phyloP scores from a whole-genome alignment of 2,888 invertebrate genomes.

The Operophtera brumata region DNA sequence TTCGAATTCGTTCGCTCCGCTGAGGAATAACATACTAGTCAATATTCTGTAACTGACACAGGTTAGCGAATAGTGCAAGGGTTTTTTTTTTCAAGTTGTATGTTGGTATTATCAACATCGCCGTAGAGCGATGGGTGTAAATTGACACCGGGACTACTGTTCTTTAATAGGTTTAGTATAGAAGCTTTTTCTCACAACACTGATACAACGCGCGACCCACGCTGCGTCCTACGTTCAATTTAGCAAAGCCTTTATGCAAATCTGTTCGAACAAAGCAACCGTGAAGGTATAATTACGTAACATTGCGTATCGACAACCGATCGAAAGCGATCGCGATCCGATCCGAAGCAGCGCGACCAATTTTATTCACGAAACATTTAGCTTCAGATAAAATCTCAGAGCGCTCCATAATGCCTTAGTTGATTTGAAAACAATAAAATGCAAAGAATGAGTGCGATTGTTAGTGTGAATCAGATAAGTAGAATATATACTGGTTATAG shows the following conservation, averaged over 20 bases:
- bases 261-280: slow-evolving; percentile 50
- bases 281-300: slow-evolving; percentile 72
- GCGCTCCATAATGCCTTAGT: slow-evolving; percentile 47
- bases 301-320: slow-evolving; percentile 60
- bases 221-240: neutral
- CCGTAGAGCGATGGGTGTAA: too few species aligned
- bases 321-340: slow-evolving; percentile 59
- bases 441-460: slow-evolving; percentile 64
- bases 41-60: too few species aligned
- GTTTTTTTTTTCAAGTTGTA: too few species aligned
- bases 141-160: too few species aligned
- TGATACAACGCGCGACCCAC: neutral
- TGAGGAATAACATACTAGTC: too few species aligned
- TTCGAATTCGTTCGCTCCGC: too few species aligned
- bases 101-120: too few species aligned
- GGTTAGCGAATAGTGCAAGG: too few species aligned
- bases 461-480: slow-evolving; percentile 71
- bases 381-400: slow-evolving; percentile 69
- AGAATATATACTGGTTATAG: slow-evolving; percentile 57
- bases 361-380: slow-evolving; percentile 78
- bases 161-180: too few species aligned
- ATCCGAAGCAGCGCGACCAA: slow-evolving; percentile 72
- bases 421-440: slow-evolving; percentile 68
- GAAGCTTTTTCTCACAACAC: neutral
- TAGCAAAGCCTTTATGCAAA: slow-evolving; percentile 46